Percentiles rank a stretch among this genome's conserved stretches.
These are phyloP conservation scores for Helicoverpa armigera DNA, from an alignment of 1,140 invertebrate species.

Conservation along the genomic window DNA sequence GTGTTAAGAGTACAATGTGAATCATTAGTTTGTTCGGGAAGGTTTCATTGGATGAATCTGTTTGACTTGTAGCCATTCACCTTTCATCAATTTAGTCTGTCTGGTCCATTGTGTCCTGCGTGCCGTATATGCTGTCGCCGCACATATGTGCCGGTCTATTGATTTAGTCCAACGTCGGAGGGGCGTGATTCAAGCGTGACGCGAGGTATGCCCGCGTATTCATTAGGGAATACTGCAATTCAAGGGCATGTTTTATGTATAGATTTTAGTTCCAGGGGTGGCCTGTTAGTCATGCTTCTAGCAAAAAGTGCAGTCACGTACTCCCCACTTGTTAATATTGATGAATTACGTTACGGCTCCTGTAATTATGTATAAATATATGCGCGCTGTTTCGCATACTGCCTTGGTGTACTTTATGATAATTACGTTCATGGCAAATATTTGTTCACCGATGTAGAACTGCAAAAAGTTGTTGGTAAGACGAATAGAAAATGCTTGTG, in stretches of 20 bases:
- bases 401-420: not conserved
- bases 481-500: too few relatives aligned
- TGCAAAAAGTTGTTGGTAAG: too few relatives aligned
- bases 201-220: conserved; percentile 46
- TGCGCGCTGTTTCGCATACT: not conserved
- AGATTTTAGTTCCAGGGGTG: conserved; percentile 15
- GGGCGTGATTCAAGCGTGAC: conserved; percentile 75
- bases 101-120: conserved; percentile 61
- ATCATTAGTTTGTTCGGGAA: not conserved
- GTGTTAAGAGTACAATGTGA: not conserved
- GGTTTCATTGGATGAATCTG: not conserved
- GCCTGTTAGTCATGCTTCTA: conserved; percentile 4
- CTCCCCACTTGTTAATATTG: conserved; percentile 15
- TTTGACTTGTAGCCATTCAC: conserved; percentile 28
- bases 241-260: conserved; percentile 43
- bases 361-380: not conserved
- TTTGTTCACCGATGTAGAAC: too few relatives aligned
- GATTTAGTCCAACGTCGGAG: conserved; percentile 76
- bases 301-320: conserved; percentile 29
- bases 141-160: conserved; percentile 68
- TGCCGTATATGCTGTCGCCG: conserved; percentile 18
- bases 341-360: not conserved
- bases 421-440: too few relatives aligned
- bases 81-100: conserved; percentile 50
- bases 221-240: conserved; percentile 51